Evolutionary conservation across 2,797 vertebrate species (phyloP).

Genomic region (Galaxias olidus): DNA sequence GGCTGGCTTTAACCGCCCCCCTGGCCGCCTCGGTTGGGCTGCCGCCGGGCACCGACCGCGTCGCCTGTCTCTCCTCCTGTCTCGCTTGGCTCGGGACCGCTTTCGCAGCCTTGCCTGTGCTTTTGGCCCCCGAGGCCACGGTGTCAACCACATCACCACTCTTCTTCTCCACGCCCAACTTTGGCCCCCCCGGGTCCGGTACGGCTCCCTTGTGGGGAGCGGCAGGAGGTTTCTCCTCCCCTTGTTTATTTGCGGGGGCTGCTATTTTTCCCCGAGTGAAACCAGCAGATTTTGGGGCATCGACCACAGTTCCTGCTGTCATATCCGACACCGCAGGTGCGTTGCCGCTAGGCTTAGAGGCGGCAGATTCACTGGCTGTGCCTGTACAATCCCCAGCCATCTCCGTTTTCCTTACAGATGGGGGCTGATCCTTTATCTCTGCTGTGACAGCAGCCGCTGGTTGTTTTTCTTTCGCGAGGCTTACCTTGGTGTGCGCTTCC

Average conservation of each 20-base stretch:
- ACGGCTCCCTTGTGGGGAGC: conserved; percentile 2
- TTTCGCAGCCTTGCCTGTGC: conserved; percentile 12
- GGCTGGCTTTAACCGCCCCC: conserved; percentile 8
- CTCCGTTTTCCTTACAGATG: conserved; percentile 53
- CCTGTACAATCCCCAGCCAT: conserved; percentile 59
- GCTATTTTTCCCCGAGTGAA: too few relatives aligned
- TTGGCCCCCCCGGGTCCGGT: conserved; percentile 6
- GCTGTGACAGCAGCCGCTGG: background rate
- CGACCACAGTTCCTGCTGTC: conserved; percentile 32
- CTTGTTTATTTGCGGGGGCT: background rate
- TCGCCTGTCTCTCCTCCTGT: conserved; percentile 15
- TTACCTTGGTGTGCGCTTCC: conserved; percentile 35
- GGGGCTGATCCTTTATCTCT: conserved; percentile 42
- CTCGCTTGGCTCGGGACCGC: conserved; percentile 1
- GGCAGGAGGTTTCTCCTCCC: conserved; percentile 3
- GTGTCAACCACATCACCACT: conserved; percentile 12
- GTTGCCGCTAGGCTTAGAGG: conserved; percentile 35
- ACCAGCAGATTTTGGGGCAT: conserved; percentile 1
- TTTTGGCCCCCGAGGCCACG: conserved; percentile 18
- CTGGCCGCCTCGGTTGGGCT: conserved; percentile 14
- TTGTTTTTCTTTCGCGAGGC: conserved; percentile 28
- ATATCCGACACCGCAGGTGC: conserved; percentile 20
- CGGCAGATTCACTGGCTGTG: conserved; percentile 31
- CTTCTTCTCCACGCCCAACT: conserved; percentile 2
- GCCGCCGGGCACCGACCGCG: conserved; percentile 5